These are phyloP conservation scores for Entomyzon cyanotis DNA, from an alignment of 2,113 vertebrate species.

Conservation along the genomic window DNA sequence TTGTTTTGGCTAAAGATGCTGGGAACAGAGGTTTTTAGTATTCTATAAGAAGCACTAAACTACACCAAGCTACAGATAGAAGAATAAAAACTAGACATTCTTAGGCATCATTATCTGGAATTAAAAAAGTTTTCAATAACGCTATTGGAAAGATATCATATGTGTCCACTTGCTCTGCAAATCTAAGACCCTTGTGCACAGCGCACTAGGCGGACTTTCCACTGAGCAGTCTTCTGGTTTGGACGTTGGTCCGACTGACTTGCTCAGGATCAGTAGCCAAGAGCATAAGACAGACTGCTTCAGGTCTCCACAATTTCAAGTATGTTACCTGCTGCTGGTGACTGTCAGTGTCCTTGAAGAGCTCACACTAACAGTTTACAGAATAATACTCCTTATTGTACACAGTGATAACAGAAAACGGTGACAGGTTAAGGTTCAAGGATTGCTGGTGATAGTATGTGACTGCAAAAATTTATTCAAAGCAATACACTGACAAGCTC, in stretches of 20 bases:
- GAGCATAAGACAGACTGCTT: background rate
- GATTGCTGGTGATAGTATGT: background rate
- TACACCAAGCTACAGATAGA: too few relatives aligned
- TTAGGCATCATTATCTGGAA: background rate
- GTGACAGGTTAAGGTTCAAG: too few relatives aligned
- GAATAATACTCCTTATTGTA: background rate
- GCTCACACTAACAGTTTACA: too few relatives aligned
- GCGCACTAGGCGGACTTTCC: background rate
- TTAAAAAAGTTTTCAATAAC: background rate
- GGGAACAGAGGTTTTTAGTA: too few relatives aligned
- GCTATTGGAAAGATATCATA: fast-evolving
- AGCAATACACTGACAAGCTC: background rate
- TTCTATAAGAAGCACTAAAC: too few relatives aligned
- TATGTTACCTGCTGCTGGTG: too few relatives aligned
- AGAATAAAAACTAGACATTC: too few relatives aligned
- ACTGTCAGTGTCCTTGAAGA: background rate
- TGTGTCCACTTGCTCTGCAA: background rate
- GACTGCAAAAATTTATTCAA: background rate
- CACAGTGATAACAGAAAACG: background rate
- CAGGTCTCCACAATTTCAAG: background rate
- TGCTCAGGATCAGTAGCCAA: background rate
- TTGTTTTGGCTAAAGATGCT: too few relatives aligned
- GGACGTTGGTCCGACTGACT: fast-evolving
- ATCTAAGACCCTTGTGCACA: background rate
- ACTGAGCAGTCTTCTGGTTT: background rate